Conservation (phyloP, 2,888 invertebrate genomes). For the Xestia xanthographa region DNA sequence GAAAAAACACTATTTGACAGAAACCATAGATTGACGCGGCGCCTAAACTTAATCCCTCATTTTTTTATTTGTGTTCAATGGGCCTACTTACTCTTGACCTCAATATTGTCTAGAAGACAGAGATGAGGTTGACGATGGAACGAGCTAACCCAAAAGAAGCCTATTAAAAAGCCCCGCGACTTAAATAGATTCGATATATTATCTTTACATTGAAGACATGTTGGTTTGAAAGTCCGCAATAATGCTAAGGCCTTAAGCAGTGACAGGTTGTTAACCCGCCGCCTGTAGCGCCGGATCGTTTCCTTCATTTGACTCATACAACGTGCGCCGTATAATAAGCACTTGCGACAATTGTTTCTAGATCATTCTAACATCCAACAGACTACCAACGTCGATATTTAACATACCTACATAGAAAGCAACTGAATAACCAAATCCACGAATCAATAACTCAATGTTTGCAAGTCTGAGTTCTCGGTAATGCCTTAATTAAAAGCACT, state of each 20-base stretch:
- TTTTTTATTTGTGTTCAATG: not conserved
- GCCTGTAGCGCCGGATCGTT: slow-evolving; percentile 57
- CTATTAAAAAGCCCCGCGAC: not conserved
- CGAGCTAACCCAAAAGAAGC: not conserved
- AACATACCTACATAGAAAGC: not conserved
- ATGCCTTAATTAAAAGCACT: slow-evolving; percentile 5
- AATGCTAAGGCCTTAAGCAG: slow-evolving; percentile 44
- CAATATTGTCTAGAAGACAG: not conserved
- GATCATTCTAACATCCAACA: slow-evolving; percentile 53
- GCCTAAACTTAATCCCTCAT: not conserved
- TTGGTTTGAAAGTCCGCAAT: slow-evolving; percentile 46
- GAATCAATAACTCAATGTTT: slow-evolving; percentile 5
- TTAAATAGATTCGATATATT: not conserved
- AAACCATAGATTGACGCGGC: not conserved
- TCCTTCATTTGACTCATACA: slow-evolving; percentile 62
- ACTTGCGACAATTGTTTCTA: slow-evolving; percentile 61
- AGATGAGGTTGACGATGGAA: not conserved
- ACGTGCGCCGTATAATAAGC: slow-evolving; percentile 63
- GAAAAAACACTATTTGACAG: not conserved
- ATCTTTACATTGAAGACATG: slow-evolving; percentile 5
- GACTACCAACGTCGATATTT: not conserved
- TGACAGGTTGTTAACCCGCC: slow-evolving; percentile 56
- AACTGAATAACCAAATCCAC: not conserved
- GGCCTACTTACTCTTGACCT: not conserved
- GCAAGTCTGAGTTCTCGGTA: not conserved